Evolutionary conservation across 2,797 vertebrate genomes (phyloP), one percentile per base, ranked within the genome.

Genomic region (Coranthus polyacanthus): DNA sequence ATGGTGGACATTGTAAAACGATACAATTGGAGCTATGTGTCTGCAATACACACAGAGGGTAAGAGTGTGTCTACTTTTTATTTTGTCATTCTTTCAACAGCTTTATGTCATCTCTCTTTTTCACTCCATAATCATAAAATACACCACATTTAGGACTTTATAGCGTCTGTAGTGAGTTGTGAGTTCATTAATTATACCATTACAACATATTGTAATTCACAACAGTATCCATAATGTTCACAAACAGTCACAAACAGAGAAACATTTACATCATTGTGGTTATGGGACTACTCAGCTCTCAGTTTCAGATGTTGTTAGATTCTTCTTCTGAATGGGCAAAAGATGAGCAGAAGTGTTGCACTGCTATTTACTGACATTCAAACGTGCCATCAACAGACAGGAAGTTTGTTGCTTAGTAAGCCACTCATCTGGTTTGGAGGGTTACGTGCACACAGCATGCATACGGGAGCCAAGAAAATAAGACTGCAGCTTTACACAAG

Each of bases 1-100:
- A 99, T 99, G 97, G 98, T 99, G 88, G 97, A 99, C 95, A 99
- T 99, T 26, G 96, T 99, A 75, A 99, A 98, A 84, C 93, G 95
- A 62, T 99, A 99, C 89, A 98, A 96, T 90, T 99, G 98, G 98
- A 98, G 96, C 69, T 99, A 99, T 2, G 98, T 99, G 53, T 99
- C 98, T 4, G 97, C 98, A 12, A 98, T 99, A 54, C 97, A 99
- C 88, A 99, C 98, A 0, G 98, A 99, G 92, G 98, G 98, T 98
- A 93, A 89, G 94, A 32, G 2, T 36, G 21, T n/a, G n/a, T 21
- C 9, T 39, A 2, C 38, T 38, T 50, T n/a, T 17, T 22, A 32
- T 38, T 12, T 47, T 3, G 5, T 59, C 26, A 29, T 53, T 21
- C 8, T 54, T 26, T 13, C 26, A 8, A 34, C 24, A 21, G 26